Percentiles rank a stretch among this genome's conserved stretches.
These are phyloP conservation scores for Xenentodon cancila DNA, from an alignment of 2,797 vertebrate genomes.

Conservation along the genomic window DNA sequence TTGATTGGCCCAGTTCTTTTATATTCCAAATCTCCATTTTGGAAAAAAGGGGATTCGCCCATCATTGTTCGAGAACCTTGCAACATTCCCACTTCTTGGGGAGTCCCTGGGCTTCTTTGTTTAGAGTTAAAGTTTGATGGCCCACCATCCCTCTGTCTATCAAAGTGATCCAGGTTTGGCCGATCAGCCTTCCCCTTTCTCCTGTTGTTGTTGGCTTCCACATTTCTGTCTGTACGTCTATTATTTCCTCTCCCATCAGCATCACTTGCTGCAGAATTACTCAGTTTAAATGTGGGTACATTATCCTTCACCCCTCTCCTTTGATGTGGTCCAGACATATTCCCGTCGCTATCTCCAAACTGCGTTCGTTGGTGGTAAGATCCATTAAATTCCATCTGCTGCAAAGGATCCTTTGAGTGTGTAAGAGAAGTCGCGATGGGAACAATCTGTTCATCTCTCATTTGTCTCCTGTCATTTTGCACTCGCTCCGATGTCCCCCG, in stretches of 20 bases:
- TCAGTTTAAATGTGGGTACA: conserved; percentile 37
- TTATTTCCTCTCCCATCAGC: conserved; percentile 61
- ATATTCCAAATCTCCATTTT: conserved; percentile 90
- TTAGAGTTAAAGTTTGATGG: conserved; percentile 80
- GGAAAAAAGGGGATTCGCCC: conserved; percentile 75
- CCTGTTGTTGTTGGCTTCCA: conserved; percentile 84
- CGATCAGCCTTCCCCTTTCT: conserved; percentile 88
- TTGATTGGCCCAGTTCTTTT: conserved; percentile 94
- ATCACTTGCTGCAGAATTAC: conserved; percentile 40
- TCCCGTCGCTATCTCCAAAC: conserved; percentile 64
- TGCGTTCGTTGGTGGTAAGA: conserved; percentile 75
- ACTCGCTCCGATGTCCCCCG: conserved; percentile 76
- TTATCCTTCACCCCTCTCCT: conserved; percentile 73
- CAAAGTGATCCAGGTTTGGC: conserved; percentile 84
- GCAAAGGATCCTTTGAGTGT: conserved; percentile 84
- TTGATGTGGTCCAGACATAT: conserved; percentile 37
- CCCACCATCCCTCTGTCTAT: conserved; percentile 82
- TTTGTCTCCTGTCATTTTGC: conserved; percentile 82
- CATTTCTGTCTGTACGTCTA: conserved; percentile 75
- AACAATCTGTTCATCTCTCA: conserved; percentile 71
- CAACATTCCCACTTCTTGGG: conserved; percentile 74
- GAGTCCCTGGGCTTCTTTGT: conserved; percentile 73
- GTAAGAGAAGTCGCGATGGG: conserved; percentile 74
- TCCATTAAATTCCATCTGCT: conserved; percentile 71
- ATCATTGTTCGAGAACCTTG: conserved; percentile 59